Conservation (phyloP, 2,888 invertebrate genomes). For the Leucophenga montana region DNA sequence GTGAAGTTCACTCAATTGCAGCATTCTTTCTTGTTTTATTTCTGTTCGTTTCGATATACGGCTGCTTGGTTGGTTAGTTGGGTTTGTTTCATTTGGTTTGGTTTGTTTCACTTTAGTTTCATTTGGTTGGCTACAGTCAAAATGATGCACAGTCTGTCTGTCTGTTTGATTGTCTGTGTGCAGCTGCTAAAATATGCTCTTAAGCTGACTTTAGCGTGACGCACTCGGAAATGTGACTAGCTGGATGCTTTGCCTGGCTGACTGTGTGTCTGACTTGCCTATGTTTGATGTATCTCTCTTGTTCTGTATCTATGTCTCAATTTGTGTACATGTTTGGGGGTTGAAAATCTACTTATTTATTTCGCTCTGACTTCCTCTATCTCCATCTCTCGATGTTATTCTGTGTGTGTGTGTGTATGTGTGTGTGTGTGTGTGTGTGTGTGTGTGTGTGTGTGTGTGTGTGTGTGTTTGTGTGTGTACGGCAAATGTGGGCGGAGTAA, state of each 20-base stretch:
- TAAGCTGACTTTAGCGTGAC: slow-evolving; percentile 30
- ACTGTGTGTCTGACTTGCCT: slow-evolving; percentile 28
- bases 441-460: no score
- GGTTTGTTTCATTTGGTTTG: slow-evolving; percentile 17
- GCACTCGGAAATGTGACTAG: slow-evolving; percentile 29
- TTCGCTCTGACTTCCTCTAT: neutral
- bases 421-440: slow-evolving; percentile 43
- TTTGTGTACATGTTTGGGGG: slow-evolving; percentile 40
- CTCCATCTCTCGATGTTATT: no score
- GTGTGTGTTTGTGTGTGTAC: no score
- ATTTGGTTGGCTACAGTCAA: slow-evolving; percentile 29
- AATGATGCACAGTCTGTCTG: neutral
- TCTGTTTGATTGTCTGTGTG: slow-evolving; percentile 19
- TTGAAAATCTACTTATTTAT: slow-evolving; percentile 46
- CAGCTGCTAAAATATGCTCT: neutral
- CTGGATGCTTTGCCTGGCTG: neutral
- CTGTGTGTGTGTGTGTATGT: slow-evolving; percentile 35
- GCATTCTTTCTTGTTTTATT: neutral
- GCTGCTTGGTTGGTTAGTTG: neutral
- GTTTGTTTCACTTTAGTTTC: slow-evolving; percentile 28
- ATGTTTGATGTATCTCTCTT: slow-evolving; percentile 26
- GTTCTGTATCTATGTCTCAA: neutral
- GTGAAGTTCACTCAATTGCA: no score
- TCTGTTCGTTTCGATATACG: slow-evolving; percentile 6
- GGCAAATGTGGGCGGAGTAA: slow-evolving; percentile 71